phyloP scores from a whole-genome alignment of 2,888 invertebrate species.

The Ametastegia equiseti region DNA sequence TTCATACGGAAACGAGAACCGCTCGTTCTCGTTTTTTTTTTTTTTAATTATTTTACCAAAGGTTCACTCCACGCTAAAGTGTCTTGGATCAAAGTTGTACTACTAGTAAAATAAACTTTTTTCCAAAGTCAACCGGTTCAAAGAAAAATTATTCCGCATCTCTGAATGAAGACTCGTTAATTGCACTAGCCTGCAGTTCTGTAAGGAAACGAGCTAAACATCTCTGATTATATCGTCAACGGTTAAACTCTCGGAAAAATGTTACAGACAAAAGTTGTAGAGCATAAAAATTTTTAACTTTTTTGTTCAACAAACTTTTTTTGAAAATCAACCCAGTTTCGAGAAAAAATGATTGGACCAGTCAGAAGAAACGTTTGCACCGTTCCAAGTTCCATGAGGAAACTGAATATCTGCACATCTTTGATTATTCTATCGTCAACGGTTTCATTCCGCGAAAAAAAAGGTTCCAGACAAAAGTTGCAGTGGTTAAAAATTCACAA shows the following conservation, averaged over 20 bases:
- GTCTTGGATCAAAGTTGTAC: background rate
- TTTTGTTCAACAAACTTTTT: background rate
- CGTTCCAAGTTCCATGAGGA: background rate
- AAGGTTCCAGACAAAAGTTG: background rate
- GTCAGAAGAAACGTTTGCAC: background rate
- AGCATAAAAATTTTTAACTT: background rate
- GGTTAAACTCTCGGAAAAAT: background rate
- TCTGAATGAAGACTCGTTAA: background rate
- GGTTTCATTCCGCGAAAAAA: too few relatives aligned
- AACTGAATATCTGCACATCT: too few relatives aligned
- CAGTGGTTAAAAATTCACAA: background rate
- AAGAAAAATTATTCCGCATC: background rate
- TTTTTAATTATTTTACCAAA: constrained; percentile 10
- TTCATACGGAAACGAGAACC: background rate
- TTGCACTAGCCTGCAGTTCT: background rate
- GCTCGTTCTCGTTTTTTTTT: background rate
- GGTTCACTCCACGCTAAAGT: background rate
- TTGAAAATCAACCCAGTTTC: background rate
- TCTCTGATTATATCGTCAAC: background rate
- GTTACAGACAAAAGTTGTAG: background rate
- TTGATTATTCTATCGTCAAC: too few relatives aligned
- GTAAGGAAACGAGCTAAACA: background rate
- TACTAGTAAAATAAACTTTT: background rate
- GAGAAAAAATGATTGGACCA: background rate
- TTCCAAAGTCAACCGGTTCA: background rate